phyloP scores from a whole-genome alignment of 1,140 invertebrate genomes.

The Sycobia sp. region DNA sequence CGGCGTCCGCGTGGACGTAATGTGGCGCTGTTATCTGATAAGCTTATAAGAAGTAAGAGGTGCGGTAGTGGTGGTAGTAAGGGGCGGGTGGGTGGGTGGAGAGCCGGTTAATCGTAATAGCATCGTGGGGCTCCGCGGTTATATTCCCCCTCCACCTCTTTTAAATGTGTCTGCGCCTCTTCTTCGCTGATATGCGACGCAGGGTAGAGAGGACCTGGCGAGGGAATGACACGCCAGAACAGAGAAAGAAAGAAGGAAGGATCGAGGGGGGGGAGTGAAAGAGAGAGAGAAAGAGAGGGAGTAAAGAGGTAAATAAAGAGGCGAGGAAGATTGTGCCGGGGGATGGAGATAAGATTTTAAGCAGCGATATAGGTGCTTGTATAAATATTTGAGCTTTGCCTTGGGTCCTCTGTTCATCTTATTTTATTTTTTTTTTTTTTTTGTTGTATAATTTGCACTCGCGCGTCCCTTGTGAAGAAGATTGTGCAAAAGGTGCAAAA shows the following conservation, averaged over 20 bases:
- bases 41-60: slow-evolving; percentile 51
- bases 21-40: slow-evolving; percentile 59
- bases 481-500: too few relatives aligned
- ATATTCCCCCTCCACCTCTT: not conserved
- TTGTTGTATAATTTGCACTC: too few relatives aligned
- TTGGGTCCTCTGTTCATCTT: not conserved
- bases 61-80: not conserved
- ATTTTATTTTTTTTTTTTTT: too few relatives aligned
- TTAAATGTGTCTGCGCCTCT: slow-evolving; percentile 16
- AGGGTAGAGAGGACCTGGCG: too few relatives aligned
- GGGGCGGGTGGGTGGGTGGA: not conserved
- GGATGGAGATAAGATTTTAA: slow-evolving; percentile 27
- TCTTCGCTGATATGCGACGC: not conserved
- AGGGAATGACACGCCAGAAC: not conserved
- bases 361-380: not conserved
- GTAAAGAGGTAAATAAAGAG: slow-evolving; percentile 16
- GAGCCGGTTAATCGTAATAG: slow-evolving; percentile 60
- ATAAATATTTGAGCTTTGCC: slow-evolving; percentile 24
- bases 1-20: slow-evolving; percentile 47
- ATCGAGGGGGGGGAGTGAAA: slow-evolving; percentile 29
- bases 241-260: slow-evolving; percentile 29
- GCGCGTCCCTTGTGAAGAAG: too few relatives aligned
- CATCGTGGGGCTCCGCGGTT: slow-evolving; percentile 51
- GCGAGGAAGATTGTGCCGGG: slow-evolving; percentile 21
- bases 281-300: slow-evolving; percentile 23